Percentiles rank a stretch among this genome's conserved stretches.
These are phyloP conservation scores for Propithecus coquereli DNA, from an alignment of 2,113 vertebrate genomes.

Conservation along the genomic window DNA sequence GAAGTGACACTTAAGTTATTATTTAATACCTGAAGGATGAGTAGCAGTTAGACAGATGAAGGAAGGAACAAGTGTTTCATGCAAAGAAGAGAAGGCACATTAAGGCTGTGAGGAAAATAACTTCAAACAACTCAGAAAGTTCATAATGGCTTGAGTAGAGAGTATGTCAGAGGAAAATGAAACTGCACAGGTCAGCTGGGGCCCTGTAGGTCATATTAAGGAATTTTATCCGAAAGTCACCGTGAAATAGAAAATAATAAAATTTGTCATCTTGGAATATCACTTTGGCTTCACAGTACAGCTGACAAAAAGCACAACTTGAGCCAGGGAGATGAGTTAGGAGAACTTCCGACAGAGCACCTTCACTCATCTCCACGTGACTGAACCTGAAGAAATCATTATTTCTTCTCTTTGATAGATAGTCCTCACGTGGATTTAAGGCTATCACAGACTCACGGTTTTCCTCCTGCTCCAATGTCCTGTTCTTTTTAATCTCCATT, in stretches of 20 bases:
- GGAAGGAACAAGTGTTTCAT: neutral
- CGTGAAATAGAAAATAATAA: neutral
- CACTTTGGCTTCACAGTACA: neutral
- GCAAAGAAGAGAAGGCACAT: neutral
- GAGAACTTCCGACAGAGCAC: neutral
- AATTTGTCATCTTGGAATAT: neutral
- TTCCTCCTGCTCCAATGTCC: neutral
- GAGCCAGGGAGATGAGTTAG: neutral
- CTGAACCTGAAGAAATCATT: neutral
- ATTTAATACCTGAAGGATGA: neutral
- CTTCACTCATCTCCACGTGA: neutral
- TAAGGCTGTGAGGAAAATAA: neutral
- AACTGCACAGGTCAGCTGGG: neutral
- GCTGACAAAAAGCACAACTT: neutral
- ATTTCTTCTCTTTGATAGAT: neutral
- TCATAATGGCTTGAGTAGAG: neutral
- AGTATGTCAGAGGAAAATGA: neutral
- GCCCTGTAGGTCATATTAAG: neutral
- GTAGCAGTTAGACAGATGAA: neutral
- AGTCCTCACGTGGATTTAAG: neutral
- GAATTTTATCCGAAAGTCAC: neutral
- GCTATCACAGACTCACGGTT: neutral
- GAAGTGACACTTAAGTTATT: neutral
- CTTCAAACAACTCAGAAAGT: neutral
- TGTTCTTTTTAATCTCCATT: neutral